These are phyloP conservation scores for Harpalus rubripes DNA, from an alignment of 2,888 invertebrate species.

Conservation along the genomic window DNA sequence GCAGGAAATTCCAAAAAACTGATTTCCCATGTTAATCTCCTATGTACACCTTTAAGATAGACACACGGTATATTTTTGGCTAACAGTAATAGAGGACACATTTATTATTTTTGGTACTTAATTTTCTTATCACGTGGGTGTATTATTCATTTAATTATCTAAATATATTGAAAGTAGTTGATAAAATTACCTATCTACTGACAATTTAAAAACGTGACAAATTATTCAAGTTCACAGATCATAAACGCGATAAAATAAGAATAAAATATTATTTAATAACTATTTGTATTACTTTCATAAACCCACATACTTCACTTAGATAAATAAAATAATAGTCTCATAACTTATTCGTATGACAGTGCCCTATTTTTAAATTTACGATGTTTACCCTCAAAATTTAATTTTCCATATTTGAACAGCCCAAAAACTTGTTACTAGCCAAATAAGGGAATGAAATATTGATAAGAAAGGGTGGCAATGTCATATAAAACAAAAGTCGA, in stretches of 20 bases:
- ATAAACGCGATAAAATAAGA: not conserved
- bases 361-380: too few relatives aligned
- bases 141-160: not conserved
- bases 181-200: not conserved
- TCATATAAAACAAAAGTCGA: constrained; percentile 57
- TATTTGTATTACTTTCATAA: not conserved
- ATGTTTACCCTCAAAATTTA: too few relatives aligned
- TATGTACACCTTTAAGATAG: too few relatives aligned
- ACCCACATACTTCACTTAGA: not conserved
- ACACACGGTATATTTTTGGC: too few relatives aligned
- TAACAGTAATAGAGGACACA: too few relatives aligned
- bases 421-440: not conserved
- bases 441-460: constrained; percentile 40
- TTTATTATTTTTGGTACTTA: too few relatives aligned
- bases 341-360: too few relatives aligned
- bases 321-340: too few relatives aligned
- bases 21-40: too few relatives aligned
- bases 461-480: constrained; percentile 53
- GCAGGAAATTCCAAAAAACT: too few relatives aligned
- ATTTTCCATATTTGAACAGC: not conserved
- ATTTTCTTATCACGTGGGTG: too few relatives aligned
- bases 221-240: not conserved
- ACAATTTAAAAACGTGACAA: not conserved
- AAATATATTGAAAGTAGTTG: not conserved
- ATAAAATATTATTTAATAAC: not conserved